These are phyloP conservation scores for Candidula unifasciata DNA, from an alignment of 2,888 invertebrate genomes.

Conservation along the genomic window DNA sequence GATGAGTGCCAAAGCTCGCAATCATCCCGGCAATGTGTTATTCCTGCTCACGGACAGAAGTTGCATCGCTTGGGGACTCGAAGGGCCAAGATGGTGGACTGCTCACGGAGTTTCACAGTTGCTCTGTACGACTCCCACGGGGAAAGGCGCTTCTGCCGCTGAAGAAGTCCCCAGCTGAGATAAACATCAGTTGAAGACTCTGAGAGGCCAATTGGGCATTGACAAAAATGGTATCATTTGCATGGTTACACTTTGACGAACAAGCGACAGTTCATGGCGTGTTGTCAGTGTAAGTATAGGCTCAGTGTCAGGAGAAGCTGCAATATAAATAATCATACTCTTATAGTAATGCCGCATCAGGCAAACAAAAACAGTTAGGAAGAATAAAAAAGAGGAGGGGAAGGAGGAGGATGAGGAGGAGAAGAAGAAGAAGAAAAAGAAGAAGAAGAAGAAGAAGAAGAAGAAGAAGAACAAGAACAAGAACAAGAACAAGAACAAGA, in stretches of 20 bases:
- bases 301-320: no score
- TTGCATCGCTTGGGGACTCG: neutral
- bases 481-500: neutral
- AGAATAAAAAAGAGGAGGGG: no score
- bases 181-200: neutral
- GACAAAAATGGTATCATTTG: neutral
- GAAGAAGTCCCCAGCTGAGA: neutral
- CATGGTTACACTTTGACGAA: neutral
- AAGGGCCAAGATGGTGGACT: neutral
- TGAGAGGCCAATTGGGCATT: neutral
- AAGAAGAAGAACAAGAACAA: neutral
- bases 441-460: no score
- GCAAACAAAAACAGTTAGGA: no score
- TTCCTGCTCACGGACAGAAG: constrained; percentile 17
- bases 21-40: neutral
- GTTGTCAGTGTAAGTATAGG: no score
- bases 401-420: no score
- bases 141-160: neutral
- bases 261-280: no score
- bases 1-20: constrained; percentile 1
- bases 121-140: neutral
- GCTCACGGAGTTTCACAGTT: constrained; percentile 3
- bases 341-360: no score
- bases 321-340: no score
- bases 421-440: no score